Conservation (phyloP, 2,797 vertebrate species). For the Uromys caudimaculatus region DNA sequence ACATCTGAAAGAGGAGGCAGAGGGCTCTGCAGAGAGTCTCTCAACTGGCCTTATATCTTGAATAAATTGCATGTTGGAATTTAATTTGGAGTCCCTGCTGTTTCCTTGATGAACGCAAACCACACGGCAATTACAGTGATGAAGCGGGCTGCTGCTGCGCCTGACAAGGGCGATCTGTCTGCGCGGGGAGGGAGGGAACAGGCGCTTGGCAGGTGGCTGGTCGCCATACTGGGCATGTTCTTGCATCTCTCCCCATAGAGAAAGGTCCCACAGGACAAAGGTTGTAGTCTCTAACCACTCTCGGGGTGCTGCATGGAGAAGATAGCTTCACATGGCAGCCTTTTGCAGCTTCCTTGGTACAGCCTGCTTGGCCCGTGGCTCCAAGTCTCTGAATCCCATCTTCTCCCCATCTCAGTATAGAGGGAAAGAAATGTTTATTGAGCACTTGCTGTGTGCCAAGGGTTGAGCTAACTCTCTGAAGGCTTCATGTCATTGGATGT, state of each 20-base stretch:
- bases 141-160: slow-evolving; percentile 42
- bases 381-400: background rate
- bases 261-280: background rate
- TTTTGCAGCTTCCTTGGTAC: background rate
- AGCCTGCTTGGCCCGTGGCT: background rate
- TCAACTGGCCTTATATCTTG: slow-evolving; percentile 10
- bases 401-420: background rate
- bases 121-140: slow-evolving; percentile 68
- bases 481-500: background rate
- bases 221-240: background rate
- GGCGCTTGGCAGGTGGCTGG: background rate
- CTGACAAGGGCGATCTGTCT: slow-evolving; percentile 70
- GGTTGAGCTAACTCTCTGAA: background rate
- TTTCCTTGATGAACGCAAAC: slow-evolving; percentile 75
- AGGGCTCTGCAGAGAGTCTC: background rate
- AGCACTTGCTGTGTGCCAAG: background rate
- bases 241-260: background rate
- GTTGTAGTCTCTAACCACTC: background rate
- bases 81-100: slow-evolving; percentile 76
- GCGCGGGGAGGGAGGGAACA: slow-evolving; percentile 40
- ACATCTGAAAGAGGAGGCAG: background rate
- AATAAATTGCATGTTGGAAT: slow-evolving; percentile 68
- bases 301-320: background rate
- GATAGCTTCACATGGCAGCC: background rate
- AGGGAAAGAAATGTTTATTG: background rate